These are phyloP conservation scores for Rhagoletis zephyria DNA, from an alignment of 1,140 invertebrate species.

Conservation along the genomic window DNA sequence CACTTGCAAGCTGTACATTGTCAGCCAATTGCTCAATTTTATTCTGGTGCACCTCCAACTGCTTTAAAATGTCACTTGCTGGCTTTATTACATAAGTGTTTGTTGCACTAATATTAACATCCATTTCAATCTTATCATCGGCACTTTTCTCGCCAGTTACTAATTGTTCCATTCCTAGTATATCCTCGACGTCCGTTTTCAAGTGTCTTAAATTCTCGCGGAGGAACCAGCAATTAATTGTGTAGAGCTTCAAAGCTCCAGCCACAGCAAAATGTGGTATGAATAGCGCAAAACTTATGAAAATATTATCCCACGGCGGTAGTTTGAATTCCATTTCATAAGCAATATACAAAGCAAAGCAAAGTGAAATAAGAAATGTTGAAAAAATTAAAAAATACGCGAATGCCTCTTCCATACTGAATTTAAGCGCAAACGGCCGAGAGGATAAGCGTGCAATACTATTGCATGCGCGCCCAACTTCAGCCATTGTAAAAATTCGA, in stretches of 20 bases:
- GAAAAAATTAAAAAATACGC: constrained; percentile 62
- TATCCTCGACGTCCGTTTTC: neutral
- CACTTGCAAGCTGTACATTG: constrained; percentile 54
- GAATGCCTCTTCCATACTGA: constrained; percentile 54
- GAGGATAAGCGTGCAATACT: constrained; percentile 56
- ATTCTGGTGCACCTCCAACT: neutral
- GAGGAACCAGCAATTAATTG: constrained; percentile 60
- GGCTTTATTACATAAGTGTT: neutral
- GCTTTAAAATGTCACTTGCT: neutral
- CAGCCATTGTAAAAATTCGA: constrained; percentile 60
- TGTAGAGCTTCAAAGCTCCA: constrained; percentile 62
- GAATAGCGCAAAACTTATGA: constrained; percentile 64
- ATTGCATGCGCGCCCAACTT: constrained; percentile 57
- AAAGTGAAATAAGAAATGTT: constrained; percentile 62
- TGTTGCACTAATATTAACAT: neutral
- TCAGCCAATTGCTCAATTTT: neutral
- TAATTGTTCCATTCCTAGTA: neutral
- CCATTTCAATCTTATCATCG: neutral
- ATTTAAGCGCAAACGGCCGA: neutral
- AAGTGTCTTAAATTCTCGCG: constrained; percentile 54
- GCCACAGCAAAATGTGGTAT: constrained; percentile 64
- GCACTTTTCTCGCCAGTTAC: neutral
- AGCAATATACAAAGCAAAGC: constrained; percentile 62
- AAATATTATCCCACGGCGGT: constrained; percentile 64
- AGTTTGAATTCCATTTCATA: constrained; percentile 68